Evolutionary conservation across 2,797 vertebrate species (phyloP), one percentile per base, ranked within the genome.

Genomic region (Catamblyrhynchus diadema): DNA sequence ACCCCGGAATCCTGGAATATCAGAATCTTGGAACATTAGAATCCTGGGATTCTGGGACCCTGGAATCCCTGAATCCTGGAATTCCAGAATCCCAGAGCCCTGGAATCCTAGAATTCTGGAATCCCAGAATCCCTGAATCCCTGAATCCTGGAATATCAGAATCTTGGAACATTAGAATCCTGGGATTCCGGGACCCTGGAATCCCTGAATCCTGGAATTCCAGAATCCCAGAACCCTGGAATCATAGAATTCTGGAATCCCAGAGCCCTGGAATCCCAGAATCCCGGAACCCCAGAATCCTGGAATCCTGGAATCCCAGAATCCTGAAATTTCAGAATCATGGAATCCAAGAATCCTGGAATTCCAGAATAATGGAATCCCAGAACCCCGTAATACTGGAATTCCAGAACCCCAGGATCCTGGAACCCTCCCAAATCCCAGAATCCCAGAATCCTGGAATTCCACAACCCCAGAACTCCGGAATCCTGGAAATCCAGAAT

Each of bases 161-260:
- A 60, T 12, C 37, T n/a, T n/a, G n/a, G n/a, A n/a, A n/a, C n/a
- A n/a, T n/a, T 12, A 9, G 19, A 32, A 32, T 7, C 11, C 24
- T 2, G 2, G 8, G 16, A 23, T 0, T 8, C 33, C 0, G 1
- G 4, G 18, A 17, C 0, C 45, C 7, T 4, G 0, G 4, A 35
- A 30, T 2, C 8, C 14, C 2, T n/a, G n/a, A 23, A 17, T 0
- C 45, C 7, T 4, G 0, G 4, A 35, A 30, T 2, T 8, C 14
- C 2, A 3, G 7, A 14, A 60, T 12, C 37, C 37, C 37, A 37
- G 37, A 12, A 37, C 12, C 12, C 37, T 11, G 10, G 37, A 37
- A 37, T 37, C 39, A 12, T 6, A 6, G 39, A 39, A 39, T 39
- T 6, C 39, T 39, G 39, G 39, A 37, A 37, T 11, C 10, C 37